Evolutionary conservation across 2,797 vertebrate species (phyloP).

Genomic region (Helostoma temminkii): DNA sequence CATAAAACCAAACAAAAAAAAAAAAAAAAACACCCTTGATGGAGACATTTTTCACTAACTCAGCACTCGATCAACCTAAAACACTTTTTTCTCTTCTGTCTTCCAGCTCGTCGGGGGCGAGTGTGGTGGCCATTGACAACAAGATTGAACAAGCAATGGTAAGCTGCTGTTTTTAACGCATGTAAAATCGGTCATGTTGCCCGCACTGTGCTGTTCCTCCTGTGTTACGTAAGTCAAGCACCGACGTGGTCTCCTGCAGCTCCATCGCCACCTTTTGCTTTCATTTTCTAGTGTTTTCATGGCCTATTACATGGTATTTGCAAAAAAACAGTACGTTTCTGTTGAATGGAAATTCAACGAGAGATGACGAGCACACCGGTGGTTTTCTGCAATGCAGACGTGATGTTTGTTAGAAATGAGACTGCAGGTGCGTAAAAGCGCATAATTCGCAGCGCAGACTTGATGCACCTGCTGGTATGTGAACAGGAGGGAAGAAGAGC

Average conservation of each 20-base stretch:
- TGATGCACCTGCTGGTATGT: conserved; percentile 46
- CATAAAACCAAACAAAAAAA: too few relatives aligned
- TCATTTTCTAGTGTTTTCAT: neutral
- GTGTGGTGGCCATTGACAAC: conserved; percentile 99
- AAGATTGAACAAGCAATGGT: conserved; percentile 99
- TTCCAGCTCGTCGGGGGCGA: conserved; percentile 93
- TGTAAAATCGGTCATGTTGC: too few relatives aligned
- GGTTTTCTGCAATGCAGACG: neutral
- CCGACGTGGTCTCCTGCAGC: neutral
- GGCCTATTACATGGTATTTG: neutral
- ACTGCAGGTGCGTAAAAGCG: neutral
- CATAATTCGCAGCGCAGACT: neutral
- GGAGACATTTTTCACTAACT: neutral
- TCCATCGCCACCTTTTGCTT: neutral
- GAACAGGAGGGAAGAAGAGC: conserved; percentile 14
- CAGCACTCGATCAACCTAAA: neutral
- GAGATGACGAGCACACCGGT: neutral
- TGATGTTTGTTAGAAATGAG: neutral
- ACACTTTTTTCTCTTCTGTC: conserved; percentile 26
- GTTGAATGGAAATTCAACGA: accelerated
- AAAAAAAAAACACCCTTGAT: neutral
- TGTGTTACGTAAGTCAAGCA: conserved; percentile 65
- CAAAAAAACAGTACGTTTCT: accelerated
- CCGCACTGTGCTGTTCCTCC: neutral
- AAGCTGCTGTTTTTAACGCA: conserved; percentile 63